These are phyloP conservation scores for Cerastis leucographa DNA, from an alignment of 2,888 invertebrate genomes.

Conservation along the genomic window DNA sequence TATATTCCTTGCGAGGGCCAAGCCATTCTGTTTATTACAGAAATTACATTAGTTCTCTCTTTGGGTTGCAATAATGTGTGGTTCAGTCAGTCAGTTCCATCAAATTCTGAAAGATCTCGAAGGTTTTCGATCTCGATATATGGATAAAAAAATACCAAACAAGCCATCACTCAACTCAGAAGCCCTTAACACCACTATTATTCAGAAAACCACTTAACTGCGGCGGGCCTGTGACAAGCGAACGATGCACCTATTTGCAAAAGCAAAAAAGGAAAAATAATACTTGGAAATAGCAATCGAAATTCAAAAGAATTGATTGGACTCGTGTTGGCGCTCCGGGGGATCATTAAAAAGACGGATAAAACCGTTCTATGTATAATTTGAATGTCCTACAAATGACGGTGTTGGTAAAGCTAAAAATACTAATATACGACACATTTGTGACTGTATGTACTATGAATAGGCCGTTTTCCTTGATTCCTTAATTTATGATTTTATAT, in stretches of 20 bases:
- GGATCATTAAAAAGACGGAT: constrained; percentile 28
- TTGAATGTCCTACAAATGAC: constrained; percentile 8
- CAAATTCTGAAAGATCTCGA: too few species aligned
- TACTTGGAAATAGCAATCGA: constrained; percentile 38
- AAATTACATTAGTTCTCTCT: too few species aligned
- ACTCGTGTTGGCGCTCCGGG: constrained; percentile 19
- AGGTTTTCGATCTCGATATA: not conserved
- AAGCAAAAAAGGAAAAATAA: constrained; percentile 37
- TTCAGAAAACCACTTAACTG: constrained; percentile 37
- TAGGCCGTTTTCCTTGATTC: not conserved
- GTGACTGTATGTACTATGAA: not conserved
- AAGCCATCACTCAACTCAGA: constrained; percentile 21
- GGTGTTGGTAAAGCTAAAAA: not conserved
- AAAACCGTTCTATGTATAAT: constrained; percentile 16
- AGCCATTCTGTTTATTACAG: too few species aligned
- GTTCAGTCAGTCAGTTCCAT: not conserved
- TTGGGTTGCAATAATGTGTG: not conserved
- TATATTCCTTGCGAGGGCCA: too few species aligned
- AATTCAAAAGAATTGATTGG: constrained; percentile 51
- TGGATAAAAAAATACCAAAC: constrained; percentile 2
- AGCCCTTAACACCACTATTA: constrained; percentile 39
- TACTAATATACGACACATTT: not conserved
- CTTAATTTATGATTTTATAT: not conserved
- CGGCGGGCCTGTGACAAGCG: constrained; percentile 24
- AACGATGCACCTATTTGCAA: constrained; percentile 26